A percentile compares a stretch with the other conserved stretches of the same genome.
Conservation (phyloP, 1,140 invertebrate species). For the Pogonomyrmex californicus region DNA sequence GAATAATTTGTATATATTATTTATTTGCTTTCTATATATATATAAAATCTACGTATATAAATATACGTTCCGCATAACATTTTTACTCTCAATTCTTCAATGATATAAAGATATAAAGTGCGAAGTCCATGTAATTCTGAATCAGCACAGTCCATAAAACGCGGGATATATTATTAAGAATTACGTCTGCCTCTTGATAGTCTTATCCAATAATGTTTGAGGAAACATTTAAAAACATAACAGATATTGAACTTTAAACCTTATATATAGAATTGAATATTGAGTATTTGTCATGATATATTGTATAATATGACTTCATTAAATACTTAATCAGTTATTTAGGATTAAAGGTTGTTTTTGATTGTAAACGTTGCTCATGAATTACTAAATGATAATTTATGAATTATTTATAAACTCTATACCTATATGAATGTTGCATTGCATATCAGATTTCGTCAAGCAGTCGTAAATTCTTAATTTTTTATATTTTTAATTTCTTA, state of each 20-base stretch:
- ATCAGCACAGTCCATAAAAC: not conserved
- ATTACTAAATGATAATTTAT: too few relatives aligned
- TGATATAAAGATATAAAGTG: not conserved
- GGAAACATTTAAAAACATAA: not conserved
- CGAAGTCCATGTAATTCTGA: not conserved
- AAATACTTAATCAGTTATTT: too few relatives aligned
- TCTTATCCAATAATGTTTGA: not conserved
- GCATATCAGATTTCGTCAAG: too few relatives aligned
- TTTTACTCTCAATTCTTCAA: not conserved
- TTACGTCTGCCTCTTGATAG: not conserved
- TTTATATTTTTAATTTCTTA: not conserved
- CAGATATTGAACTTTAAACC: not conserved
- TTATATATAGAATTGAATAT: not conserved
- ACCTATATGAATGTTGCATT: too few relatives aligned
- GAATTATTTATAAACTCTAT: too few relatives aligned
- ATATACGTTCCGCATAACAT: not conserved
- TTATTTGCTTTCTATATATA: not conserved
- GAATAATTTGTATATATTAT: not conserved
- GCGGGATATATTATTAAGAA: constrained; percentile 13
- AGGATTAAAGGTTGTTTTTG: not conserved
- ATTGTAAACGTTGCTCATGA: not conserved
- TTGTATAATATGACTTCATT: too few relatives aligned
- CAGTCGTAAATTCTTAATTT: too few relatives aligned
- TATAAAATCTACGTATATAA: not conserved
- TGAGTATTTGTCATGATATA: not conserved